Conservation (phyloP, 1,140 invertebrate species). For the Venustaconcha ellipsiformis region DNA sequence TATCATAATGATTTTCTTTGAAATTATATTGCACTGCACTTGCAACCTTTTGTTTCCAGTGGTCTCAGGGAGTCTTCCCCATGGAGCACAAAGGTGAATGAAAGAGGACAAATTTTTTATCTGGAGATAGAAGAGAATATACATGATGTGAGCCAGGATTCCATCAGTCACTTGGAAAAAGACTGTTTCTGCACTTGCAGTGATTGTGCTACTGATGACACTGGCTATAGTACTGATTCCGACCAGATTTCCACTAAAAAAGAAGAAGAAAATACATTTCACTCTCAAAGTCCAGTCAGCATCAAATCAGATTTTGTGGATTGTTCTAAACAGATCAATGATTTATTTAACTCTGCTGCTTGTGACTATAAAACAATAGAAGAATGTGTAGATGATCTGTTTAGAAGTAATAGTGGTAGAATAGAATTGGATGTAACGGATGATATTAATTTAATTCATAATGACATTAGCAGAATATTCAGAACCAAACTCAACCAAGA, state of each 20-base stretch:
- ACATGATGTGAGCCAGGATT: neutral
- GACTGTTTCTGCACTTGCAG: conserved; percentile 24
- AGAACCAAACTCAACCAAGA: too few species aligned
- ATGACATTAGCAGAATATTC: too few species aligned
- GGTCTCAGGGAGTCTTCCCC: conserved; percentile 17
- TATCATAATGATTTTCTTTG: too few species aligned
- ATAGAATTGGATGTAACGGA: too few species aligned
- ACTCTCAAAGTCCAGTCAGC: neutral
- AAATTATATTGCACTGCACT: neutral
- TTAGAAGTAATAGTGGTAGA: too few species aligned
- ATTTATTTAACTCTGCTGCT: too few species aligned
- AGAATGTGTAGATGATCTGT: too few species aligned
- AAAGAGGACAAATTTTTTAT: conserved; percentile 28
- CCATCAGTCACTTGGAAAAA: neutral
- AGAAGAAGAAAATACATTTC: neutral
- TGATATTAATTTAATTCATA: too few species aligned
- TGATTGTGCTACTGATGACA: conserved; percentile 36
- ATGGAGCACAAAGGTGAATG: conserved; percentile 25
- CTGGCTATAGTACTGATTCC: conserved; percentile 30
- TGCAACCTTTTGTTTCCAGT: conserved; percentile 15
- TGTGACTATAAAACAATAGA: too few species aligned
- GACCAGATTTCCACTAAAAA: conserved; percentile 11
- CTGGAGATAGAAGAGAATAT: conserved; percentile 14
- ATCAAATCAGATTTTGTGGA: neutral
- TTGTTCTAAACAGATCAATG: too few species aligned